A percentile compares a stretch with the other conserved stretches of the same genome.
Evolutionary conservation across 2,113 vertebrate genomes (phyloP).

Genomic region (Trachemys scripta): DNA sequence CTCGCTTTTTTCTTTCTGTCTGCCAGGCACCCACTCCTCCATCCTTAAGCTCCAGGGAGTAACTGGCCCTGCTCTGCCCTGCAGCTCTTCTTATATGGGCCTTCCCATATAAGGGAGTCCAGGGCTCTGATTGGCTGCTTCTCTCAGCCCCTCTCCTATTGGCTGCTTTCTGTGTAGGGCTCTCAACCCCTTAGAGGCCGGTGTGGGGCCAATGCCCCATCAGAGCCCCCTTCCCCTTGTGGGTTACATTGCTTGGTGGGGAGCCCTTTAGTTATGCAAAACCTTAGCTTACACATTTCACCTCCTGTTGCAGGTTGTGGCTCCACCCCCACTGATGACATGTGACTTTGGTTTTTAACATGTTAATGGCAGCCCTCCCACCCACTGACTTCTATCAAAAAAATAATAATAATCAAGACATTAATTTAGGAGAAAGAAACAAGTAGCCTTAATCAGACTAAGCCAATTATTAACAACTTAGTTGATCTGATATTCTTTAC

Average conservation of each 20-base stretch:
- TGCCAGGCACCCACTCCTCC: too few relatives aligned
- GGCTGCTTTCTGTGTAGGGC: too few relatives aligned
- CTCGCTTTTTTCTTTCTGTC: too few relatives aligned
- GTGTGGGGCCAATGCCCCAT: too few relatives aligned
- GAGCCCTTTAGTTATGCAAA: neutral
- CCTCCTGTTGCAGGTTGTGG: neutral
- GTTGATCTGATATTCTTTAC: neutral
- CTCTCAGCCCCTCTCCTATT: too few relatives aligned
- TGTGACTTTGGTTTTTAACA: neutral
- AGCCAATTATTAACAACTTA: neutral
- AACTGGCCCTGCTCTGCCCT: too few relatives aligned
- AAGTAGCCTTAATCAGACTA: neutral
- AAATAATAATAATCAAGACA: neutral
- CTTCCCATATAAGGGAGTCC: too few relatives aligned
- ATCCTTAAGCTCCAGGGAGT: too few relatives aligned
- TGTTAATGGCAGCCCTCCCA: neutral
- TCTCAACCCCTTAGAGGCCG: too few relatives aligned
- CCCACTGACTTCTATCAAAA: neutral
- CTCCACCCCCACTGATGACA: neutral
- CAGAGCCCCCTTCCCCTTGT: neutral
- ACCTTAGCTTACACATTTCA: neutral
- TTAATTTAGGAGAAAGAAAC: slow-evolving; percentile 11
- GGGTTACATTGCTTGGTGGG: neutral
- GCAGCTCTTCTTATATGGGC: too few relatives aligned
- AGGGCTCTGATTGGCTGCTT: too few relatives aligned